Percentiles rank a stretch among this genome's conserved stretches.
Conservation (phyloP, 2,888 invertebrate genomes). For the Hetaerina titia region DNA sequence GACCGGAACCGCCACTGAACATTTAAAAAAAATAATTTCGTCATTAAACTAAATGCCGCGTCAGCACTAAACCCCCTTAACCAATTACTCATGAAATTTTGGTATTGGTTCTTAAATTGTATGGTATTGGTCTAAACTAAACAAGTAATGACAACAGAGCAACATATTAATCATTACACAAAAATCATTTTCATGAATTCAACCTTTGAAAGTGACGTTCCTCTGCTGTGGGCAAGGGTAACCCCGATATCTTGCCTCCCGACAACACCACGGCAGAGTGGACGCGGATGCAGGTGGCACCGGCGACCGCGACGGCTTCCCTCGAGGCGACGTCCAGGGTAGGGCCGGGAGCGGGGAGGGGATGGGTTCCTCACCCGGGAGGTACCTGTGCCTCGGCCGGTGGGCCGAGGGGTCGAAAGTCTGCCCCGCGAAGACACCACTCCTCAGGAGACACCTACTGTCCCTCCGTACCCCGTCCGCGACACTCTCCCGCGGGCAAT, state of each 20-base stretch:
- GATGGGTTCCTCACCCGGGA: slow-evolving; percentile 80
- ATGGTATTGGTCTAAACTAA: not conserved
- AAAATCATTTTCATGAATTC: not conserved
- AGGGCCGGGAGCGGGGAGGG: slow-evolving; percentile 79
- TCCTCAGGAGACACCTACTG: slow-evolving; percentile 50
- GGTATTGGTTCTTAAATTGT: slow-evolving; percentile 50
- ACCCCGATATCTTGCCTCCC: slow-evolving; percentile 69
- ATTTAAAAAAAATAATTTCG: not conserved
- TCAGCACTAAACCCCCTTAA: not conserved
- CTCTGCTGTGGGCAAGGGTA: slow-evolving; percentile 53
- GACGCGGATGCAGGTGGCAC: slow-evolving; percentile 14
- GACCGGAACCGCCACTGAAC: not conserved
- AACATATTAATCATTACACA: not conserved
- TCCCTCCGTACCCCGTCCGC: slow-evolving; percentile 74
- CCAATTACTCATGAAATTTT: not conserved
- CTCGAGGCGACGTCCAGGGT: slow-evolving; percentile 76
- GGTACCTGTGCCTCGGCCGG: slow-evolving; percentile 87
- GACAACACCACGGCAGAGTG: slow-evolving; percentile 71
- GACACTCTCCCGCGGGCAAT: slow-evolving; percentile 69
- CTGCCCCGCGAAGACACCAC: slow-evolving; percentile 81
- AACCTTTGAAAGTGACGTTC: slow-evolving; percentile 68
- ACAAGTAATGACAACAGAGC: not conserved
- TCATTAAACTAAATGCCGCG: too few species aligned
- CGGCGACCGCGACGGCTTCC: slow-evolving; percentile 16
- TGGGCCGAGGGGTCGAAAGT: slow-evolving; percentile 87